Evolutionary conservation across 2,797 vertebrate genomes (phyloP), one percentile per base, ranked within the genome.

Genomic region (Paguma larvata): DNA sequence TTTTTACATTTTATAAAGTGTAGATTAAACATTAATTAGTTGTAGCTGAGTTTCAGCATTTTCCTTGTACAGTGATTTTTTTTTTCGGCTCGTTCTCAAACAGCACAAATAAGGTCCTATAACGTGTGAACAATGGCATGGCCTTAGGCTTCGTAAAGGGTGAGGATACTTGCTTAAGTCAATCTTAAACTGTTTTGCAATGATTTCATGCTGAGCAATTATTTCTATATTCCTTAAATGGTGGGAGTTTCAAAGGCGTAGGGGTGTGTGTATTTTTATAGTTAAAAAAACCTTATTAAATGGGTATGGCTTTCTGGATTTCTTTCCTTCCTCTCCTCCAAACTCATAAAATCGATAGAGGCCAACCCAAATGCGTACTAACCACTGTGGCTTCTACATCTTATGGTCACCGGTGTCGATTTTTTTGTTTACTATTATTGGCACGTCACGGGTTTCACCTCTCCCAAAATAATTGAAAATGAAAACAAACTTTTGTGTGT

Each of bases 381-480:
- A 85, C 80, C 32, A 21, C 8, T 83, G 96, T 38, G 78, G 62
- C 51, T 80, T 97, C 78, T 18, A 62, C 70, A 34, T 93, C 4
- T 70, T 62, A 63, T 41, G 30, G 53, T 95, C 90, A 94, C 94
- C 65, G 1, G 19, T 16, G 30, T 82, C 63, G 94, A 44, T 32
- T 97, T 79, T 70, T 95, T 97, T 98, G 95, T 96, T 97, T 97
- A 89, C 93, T 97, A 95, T 97, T 98, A 91, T 89, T 97, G 95
- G 96, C 97, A 98, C 85, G 89, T 97, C 94, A 97, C 48, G 70
- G 70, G 23, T 75, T 97, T 89, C 85, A 83, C 70, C 95, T 85
- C 87, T 98, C 95, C 86, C 97, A 97, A 98, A 98, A 97, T 95
- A 98, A 98, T 97, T 97, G 97, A 96, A 96, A 98, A 98, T 98